A percentile compares a stretch with the other conserved stretches of the same genome.
Evolutionary conservation across 2,888 invertebrate genomes (phyloP).

Genomic region (Stomorhina lunata): DNA sequence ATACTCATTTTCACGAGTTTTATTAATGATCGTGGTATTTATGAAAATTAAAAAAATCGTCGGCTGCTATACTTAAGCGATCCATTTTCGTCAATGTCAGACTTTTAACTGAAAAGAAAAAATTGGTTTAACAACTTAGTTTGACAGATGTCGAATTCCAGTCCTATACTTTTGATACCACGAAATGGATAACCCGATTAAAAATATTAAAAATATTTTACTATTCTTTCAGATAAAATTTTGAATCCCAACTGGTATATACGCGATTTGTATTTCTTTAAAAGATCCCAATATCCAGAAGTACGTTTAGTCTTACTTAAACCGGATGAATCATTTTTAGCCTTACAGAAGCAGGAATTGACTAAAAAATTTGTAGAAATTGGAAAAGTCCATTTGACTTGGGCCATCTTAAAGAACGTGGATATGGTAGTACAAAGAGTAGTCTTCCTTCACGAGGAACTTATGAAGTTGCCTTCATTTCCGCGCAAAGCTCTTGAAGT

Average conservation of each 20-base stretch:
- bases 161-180: too few species aligned
- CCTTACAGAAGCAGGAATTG: constrained; percentile 93
- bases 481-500: constrained; percentile 98
- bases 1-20: too few species aligned
- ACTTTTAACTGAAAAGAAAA: too few species aligned
- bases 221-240: constrained; percentile 88
- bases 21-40: too few species aligned
- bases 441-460: constrained; percentile 98
- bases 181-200: background rate
- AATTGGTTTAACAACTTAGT: too few species aligned
- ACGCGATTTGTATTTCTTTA: constrained; percentile 96
- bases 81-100: too few species aligned
- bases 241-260: constrained; percentile 97
- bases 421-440: constrained; percentile 98
- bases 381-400: constrained; percentile 94
- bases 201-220: background rate
- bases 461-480: constrained; percentile 98
- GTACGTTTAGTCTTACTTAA: constrained; percentile 96
- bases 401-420: constrained; percentile 95
- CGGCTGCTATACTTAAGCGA: too few species aligned
- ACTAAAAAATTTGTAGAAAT: constrained; percentile 97
- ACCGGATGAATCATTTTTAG: constrained; percentile 93
- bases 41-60: too few species aligned
- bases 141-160: too few species aligned
- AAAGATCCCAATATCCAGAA: constrained; percentile 98